Evolutionary conservation across 2,888 invertebrate species (phyloP).

Genomic region (Drosophila merina): DNA sequence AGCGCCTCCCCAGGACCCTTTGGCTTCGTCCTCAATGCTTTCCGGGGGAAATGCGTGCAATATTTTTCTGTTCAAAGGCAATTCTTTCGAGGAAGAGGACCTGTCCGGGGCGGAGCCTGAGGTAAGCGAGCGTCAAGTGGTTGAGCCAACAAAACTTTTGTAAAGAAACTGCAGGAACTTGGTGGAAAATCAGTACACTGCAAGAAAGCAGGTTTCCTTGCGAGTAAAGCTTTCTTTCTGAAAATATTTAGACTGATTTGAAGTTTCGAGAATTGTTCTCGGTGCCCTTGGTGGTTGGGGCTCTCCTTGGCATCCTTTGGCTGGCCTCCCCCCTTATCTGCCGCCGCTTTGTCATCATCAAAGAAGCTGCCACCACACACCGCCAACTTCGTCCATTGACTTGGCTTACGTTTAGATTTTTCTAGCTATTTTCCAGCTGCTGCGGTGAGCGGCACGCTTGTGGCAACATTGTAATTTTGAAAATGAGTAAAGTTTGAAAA

Average conservation of each 20-base stretch:
- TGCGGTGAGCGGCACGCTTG: slow-evolving; percentile 70
- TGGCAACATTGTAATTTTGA: slow-evolving; percentile 82
- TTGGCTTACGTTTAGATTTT: slow-evolving; percentile 80
- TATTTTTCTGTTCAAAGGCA: slow-evolving; percentile 58
- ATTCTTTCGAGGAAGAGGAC: slow-evolving; percentile 2
- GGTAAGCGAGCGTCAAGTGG: slow-evolving; percentile 73
- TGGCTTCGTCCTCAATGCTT: slow-evolving; percentile 31
- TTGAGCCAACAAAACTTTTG: slow-evolving; percentile 72
- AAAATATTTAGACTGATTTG: background rate
- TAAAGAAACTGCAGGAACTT: slow-evolving; percentile 43
- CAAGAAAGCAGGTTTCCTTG: background rate
- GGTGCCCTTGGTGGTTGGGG: slow-evolving; percentile 22
- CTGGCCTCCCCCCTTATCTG: slow-evolving; percentile 25
- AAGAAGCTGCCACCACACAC: slow-evolving; percentile 48
- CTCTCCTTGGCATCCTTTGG: slow-evolving; percentile 48
- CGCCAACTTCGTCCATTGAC: slow-evolving; percentile 80
- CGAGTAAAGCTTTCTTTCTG: no score
- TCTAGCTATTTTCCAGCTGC: slow-evolving; percentile 58
- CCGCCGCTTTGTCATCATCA: slow-evolving; percentile 54
- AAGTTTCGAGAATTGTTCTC: background rate
- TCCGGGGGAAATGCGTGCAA: slow-evolving; percentile 70
- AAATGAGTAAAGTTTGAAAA: slow-evolving; percentile 82
- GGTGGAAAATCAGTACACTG: slow-evolving; percentile 6
- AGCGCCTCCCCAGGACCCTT: background rate
- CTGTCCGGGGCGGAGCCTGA: slow-evolving; percentile 15